A percentile compares a stretch with the other conserved stretches of the same genome.
Conservation (phyloP, 2,797 vertebrate species). For the Melopsittacus undulatus region DNA sequence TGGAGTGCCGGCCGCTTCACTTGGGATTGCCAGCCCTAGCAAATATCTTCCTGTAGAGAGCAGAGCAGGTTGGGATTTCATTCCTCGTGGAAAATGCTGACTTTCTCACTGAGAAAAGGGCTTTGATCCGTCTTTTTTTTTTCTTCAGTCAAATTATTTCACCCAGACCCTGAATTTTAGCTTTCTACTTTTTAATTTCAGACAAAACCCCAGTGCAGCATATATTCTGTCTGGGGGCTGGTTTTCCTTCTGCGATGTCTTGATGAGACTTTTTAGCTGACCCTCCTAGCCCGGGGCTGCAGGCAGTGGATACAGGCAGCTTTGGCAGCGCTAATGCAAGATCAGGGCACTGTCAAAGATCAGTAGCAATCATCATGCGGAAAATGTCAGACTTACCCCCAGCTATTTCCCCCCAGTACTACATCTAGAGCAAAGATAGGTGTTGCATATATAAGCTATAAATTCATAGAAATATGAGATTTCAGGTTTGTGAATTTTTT, state of each 20-base stretch:
- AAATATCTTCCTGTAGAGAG: slow-evolving; percentile 55
- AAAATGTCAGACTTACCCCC: neutral
- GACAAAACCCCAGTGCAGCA: rapidly evolving
- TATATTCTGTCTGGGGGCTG: neutral
- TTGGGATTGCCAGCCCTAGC: neutral
- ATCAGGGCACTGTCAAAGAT: neutral
- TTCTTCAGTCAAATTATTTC: neutral
- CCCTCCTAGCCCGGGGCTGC: neutral
- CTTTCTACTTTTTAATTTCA: neutral
- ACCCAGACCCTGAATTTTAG: neutral
- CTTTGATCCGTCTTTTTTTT: neutral
- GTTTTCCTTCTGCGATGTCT: neutral
- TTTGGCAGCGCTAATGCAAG: neutral
- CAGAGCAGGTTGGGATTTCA: slow-evolving; percentile 45
- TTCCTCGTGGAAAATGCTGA: neutral
- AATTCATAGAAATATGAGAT: neutral
- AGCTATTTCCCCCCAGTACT: rapidly evolving
- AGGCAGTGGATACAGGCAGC: rapidly evolving
- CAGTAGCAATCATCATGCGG: neutral
- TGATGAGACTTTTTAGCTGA: neutral
- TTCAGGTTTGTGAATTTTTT: neutral
- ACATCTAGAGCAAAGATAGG: neutral
- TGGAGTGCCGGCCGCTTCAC: rapidly evolving
- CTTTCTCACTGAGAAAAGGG: neutral
- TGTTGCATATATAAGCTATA: neutral